Percentiles rank a stretch among this genome's conserved stretches.
These are phyloP conservation scores for Diogma glabrata DNA, from an alignment of 2,888 invertebrate species.

Conservation along the genomic window DNA sequence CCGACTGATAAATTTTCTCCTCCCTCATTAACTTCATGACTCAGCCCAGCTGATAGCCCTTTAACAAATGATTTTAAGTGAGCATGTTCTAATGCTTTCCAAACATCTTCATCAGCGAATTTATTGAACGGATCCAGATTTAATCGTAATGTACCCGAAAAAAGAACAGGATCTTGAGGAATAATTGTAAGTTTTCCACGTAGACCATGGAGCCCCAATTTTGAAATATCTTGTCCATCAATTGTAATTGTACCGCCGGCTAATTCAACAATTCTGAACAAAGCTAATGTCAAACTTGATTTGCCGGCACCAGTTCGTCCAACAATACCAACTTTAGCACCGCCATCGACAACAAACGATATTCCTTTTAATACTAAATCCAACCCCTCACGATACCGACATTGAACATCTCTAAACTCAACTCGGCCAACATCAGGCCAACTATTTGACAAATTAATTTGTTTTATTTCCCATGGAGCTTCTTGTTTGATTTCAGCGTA, in stretches of 20 bases:
- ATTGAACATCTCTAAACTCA: constrained; percentile 67
- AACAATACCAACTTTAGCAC: constrained; percentile 85
- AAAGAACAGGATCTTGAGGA: constrained; percentile 88
- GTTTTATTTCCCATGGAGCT: constrained; percentile 61
- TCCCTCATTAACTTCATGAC: constrained; percentile 79
- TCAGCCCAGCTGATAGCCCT: constrained; percentile 60
- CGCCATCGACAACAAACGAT: constrained; percentile 62
- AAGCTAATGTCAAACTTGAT: constrained; percentile 74
- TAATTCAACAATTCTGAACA: constrained; percentile 84
- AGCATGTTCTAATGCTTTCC: constrained; percentile 79
- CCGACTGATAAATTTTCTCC: constrained; percentile 88
- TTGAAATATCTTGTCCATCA: constrained; percentile 70
- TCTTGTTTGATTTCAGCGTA: constrained; percentile 81
- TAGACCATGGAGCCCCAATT: constrained; percentile 74
- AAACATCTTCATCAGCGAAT: constrained; percentile 71
- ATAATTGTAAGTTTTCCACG: constrained; percentile 77
- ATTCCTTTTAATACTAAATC: constrained; percentile 78
- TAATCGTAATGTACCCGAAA: constrained; percentile 79
- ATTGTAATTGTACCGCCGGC: constrained; percentile 70
- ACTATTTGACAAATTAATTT: constrained; percentile 45
- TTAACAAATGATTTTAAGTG: constrained; percentile 79
- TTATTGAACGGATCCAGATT: constrained; percentile 85
- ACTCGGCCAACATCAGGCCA: constrained; percentile 82
- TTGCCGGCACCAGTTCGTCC: constrained; percentile 88
- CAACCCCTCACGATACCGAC: constrained; percentile 75